Base-by-base conservation (phyloP, 1,140 invertebrate species). In the Apis florea region DNA sequence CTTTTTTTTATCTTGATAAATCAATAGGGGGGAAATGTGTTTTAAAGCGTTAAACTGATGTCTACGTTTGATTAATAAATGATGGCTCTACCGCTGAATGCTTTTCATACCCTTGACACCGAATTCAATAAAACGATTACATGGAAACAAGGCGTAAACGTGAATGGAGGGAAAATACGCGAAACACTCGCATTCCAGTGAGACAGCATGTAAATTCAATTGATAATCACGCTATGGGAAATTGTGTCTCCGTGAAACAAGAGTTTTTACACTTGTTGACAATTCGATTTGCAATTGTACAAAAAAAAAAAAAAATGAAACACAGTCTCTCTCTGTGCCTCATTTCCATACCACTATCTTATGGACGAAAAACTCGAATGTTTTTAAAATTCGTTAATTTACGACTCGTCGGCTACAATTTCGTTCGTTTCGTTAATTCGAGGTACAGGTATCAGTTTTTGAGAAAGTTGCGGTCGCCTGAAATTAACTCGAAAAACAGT, bases 91-190 rank as follows among this genome's bases (percentile, higher is more conserved):
- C 5, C 61, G 15, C n/a, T 5, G n/a, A 40, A 31, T 74, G 71
- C 51, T 80, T 80, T 74, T 74, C 78, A 80, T 66, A 80, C 51
- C 78, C 78, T 66, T 66, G 78, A 80, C 71, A 74, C 61, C 31
- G 51, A 66, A 66, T 74, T 53, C 70, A n/a, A 58, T 66, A 21
- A 54, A 74, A 64, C 53, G 47, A 74, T 80, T 80, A 80, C 70
- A 74, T 12, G 71, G 31, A n/a, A 64, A 64, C 70, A 64, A 66
- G 21, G 24, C 40, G 78, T 74, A 31, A 80, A 80, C 78, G 61
- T 6, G 69, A 56, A 73, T 26, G 24, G 54, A n/a, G 59, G 59
- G 70, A 80, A 79, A 64, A 79, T 73, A 73, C 51, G 58, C 11
- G 70, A 66, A 80, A 64, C 59, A 56, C 53, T 26, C n/a, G 66